These are phyloP conservation scores for Nasua narica DNA, from an alignment of 2,797 vertebrate species.

Conservation along the genomic window DNA sequence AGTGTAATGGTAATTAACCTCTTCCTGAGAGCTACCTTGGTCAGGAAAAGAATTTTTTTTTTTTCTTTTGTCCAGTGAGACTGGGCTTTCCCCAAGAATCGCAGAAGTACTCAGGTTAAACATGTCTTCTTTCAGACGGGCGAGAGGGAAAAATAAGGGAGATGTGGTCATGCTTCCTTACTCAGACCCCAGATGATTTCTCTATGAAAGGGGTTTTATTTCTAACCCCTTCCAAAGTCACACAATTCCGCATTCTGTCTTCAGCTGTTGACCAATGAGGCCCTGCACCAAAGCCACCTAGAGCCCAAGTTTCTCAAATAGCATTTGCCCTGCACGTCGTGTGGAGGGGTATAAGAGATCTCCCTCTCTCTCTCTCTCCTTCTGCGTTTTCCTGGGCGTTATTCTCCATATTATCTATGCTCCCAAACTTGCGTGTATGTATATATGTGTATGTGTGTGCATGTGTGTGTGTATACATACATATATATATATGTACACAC, in stretches of 20 bases:
- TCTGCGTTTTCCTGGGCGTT: neutral
- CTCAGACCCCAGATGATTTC: neutral
- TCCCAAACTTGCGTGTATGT: neutral
- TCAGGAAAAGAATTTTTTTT: neutral
- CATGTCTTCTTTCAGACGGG: neutral
- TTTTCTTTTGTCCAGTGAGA: neutral
- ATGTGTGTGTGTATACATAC: neutral
- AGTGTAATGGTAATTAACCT: neutral
- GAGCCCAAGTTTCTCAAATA: neutral
- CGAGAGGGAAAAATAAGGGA: neutral
- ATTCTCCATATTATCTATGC: neutral
- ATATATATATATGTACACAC: too few species aligned
- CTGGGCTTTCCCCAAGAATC: neutral
- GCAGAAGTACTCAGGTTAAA: conserved; percentile 23
- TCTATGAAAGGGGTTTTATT: neutral
- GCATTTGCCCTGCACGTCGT: neutral
- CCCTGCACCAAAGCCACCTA: neutral
- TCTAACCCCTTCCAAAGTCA: neutral
- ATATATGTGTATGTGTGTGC: neutral
- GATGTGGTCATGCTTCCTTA: neutral
- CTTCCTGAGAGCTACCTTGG: neutral
- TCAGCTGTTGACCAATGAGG: neutral
- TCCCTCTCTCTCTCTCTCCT: neutral
- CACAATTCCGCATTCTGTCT: neutral
- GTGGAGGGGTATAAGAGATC: neutral